These are phyloP conservation scores for Ganaspis brasiliensis DNA, from an alignment of 2,888 invertebrate genomes.

Conservation along the genomic window DNA sequence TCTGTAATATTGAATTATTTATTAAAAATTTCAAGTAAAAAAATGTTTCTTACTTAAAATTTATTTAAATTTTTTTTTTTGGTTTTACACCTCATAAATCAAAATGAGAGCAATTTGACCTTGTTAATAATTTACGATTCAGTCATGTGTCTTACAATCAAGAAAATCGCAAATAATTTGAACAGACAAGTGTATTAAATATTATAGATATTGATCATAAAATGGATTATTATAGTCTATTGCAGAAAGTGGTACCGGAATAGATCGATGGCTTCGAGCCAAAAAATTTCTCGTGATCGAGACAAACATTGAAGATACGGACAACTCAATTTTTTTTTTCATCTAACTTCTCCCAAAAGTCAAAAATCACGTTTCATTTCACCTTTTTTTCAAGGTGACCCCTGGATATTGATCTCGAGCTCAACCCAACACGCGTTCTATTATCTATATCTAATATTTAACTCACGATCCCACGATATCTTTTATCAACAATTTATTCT, in stretches of 20 bases:
- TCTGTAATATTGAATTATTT: too few relatives aligned
- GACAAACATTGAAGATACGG: slow-evolving; percentile 13
- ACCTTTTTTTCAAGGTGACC: slow-evolving; percentile 26
- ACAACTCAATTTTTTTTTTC: neutral
- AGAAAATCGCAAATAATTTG: neutral
- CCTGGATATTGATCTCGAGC: slow-evolving; percentile 28
- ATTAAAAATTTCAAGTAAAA: too few relatives aligned
- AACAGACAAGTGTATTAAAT: neutral
- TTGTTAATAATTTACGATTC: neutral
- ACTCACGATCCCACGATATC: slow-evolving; percentile 4
- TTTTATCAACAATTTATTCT: neutral
- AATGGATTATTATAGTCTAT: slow-evolving; percentile 14
- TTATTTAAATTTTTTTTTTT: neutral
- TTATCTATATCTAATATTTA: neutral
- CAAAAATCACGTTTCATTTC: slow-evolving; percentile 3
- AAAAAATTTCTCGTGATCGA: slow-evolving; percentile 35
- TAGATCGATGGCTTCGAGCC: neutral
- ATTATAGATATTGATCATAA: neutral
- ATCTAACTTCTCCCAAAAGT: neutral
- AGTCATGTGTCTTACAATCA: neutral
- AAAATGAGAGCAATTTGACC: neutral
- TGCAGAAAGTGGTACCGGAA: slow-evolving; percentile 1
- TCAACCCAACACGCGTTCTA: slow-evolving; percentile 25
- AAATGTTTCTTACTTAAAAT: neutral
- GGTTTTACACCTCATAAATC: neutral